Conservation (phyloP, 2,797 vertebrate species). For the Tenualosa thibaudeaui region DNA sequence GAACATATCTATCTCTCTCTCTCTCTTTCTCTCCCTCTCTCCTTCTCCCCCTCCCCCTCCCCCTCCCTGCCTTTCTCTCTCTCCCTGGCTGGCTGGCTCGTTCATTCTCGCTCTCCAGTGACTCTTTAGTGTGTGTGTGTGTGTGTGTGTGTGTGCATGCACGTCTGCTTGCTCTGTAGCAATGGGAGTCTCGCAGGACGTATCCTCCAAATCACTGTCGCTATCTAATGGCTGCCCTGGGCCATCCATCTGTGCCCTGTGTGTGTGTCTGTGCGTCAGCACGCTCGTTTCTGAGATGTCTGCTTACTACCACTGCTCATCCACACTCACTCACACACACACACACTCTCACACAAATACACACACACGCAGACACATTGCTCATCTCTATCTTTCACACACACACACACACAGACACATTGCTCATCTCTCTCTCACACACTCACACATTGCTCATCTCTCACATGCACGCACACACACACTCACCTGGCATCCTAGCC, state of each 20-base stretch:
- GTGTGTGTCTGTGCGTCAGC: slow-evolving; percentile 20
- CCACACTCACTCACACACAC: not conserved
- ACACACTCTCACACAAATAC: not conserved
- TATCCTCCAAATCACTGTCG: slow-evolving; percentile 63
- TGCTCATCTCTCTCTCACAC: not conserved
- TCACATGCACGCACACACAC: not conserved
- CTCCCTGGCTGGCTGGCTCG: not conserved
- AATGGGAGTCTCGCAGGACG: slow-evolving; percentile 60
- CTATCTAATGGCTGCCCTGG: slow-evolving; percentile 58
- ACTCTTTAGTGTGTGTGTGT: slow-evolving; percentile 21
- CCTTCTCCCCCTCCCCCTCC: not conserved
- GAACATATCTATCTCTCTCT: not conserved
- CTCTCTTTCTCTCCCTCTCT: not conserved
- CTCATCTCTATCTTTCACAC: not conserved
- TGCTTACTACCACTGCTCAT: not conserved
- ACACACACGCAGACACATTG: not conserved
- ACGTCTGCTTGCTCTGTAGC: slow-evolving; percentile 44
- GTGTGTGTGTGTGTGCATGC: slow-evolving; percentile 37
- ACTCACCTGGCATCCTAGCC: not conserved
- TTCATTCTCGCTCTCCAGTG: not conserved
- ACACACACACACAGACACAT: not conserved
- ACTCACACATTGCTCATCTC: too few relatives aligned
- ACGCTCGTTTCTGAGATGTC: slow-evolving; percentile 23
- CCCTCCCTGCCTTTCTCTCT: not conserved
- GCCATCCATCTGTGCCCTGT: slow-evolving; percentile 58